Evolutionary conservation across 2,797 vertebrate species (phyloP).

Genomic region (Stomatorhinus walkeri): DNA sequence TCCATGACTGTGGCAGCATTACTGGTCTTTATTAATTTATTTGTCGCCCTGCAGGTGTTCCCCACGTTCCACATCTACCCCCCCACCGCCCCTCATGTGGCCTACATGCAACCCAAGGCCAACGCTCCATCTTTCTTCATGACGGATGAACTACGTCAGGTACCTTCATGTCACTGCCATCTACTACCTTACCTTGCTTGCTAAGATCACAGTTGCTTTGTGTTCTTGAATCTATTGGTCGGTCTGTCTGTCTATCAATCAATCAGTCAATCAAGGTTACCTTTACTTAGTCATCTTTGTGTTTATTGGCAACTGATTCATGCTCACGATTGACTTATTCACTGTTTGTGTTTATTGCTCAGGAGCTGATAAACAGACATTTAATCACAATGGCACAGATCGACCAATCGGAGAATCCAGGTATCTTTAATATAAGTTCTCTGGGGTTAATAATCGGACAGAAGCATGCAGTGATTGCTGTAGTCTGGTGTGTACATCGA

Average conservation of each 20-base stretch:
- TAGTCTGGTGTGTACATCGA: neutral
- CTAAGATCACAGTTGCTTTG: neutral
- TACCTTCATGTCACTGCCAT: neutral
- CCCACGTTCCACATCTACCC: conserved; percentile 98
- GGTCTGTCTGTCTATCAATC: neutral
- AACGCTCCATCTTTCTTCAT: conserved; percentile 99
- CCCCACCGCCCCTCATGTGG: conserved; percentile 92
- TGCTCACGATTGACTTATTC: neutral
- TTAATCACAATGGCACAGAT: conserved; percentile 99
- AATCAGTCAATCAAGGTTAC: neutral
- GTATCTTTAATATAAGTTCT: conserved; percentile 51
- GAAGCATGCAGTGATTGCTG: neutral
- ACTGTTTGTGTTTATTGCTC: conserved; percentile 25
- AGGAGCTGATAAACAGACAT: conserved; percentile 98
- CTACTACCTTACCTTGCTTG: too few relatives aligned
- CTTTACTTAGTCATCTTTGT: neutral
- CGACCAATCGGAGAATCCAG: conserved; percentile 95
- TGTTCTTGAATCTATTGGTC: neutral
- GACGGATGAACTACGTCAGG: conserved; percentile 84
- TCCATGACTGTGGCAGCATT: neutral
- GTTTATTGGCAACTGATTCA: neutral
- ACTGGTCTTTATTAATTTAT: neutral
- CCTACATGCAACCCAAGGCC: conserved; percentile 99
- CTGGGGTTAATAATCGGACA: neutral
- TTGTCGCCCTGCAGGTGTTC: conserved; percentile 73